Evolutionary conservation across 2,113 vertebrate species (phyloP).

Genomic region (Tapirus terrestris): DNA sequence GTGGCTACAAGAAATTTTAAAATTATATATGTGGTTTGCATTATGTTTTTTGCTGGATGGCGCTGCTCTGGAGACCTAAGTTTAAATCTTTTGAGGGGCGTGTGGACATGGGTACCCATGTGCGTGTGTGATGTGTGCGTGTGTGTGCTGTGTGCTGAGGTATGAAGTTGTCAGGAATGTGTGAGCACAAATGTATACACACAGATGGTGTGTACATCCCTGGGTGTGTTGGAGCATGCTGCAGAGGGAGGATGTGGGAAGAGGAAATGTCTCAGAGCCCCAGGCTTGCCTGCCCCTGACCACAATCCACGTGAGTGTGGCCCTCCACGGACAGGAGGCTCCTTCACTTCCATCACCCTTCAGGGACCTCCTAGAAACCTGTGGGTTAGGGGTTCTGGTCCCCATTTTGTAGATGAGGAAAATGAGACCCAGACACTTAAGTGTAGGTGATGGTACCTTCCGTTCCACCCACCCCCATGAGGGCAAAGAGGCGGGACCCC

Average conservation of each 20-base stretch:
- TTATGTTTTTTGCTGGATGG: background rate
- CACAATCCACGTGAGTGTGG: background rate
- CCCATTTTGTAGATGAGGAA: background rate
- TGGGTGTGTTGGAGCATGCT: accelerated
- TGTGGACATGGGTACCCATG: background rate
- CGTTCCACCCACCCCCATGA: too few species aligned
- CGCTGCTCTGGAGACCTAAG: background rate
- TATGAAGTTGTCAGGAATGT: background rate
- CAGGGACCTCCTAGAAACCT: background rate
- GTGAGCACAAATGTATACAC: background rate
- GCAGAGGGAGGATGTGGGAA: background rate
- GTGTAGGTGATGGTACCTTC: background rate
- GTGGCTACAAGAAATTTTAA: background rate
- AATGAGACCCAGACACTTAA: background rate
- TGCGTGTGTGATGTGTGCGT: background rate
- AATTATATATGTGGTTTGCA: background rate
- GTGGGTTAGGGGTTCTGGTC: background rate
- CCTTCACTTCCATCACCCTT: background rate
- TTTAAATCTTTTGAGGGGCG: background rate
- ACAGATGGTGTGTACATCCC: accelerated
- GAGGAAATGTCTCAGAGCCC: background rate
- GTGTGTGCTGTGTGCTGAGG: background rate
- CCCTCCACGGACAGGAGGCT: background rate
- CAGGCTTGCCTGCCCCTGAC: background rate
- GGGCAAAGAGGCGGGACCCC: background rate